Evolutionary conservation across 2,113 vertebrate species (phyloP).

Genomic region (Ondatra zibethicus): DNA sequence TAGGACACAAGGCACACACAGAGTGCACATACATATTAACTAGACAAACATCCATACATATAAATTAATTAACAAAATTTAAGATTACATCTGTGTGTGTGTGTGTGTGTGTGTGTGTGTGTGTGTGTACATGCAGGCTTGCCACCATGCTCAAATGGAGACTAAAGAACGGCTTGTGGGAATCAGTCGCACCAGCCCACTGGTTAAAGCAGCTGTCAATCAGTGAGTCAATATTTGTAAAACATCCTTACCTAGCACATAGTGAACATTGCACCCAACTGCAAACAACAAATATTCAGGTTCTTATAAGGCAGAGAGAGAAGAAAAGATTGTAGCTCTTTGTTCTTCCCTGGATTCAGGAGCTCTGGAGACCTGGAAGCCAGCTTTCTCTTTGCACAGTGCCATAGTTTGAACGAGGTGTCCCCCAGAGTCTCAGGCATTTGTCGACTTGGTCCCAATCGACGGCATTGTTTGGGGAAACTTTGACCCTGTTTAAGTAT

Average conservation of each 20-base stretch:
- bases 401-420: background rate
- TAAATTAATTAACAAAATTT: background rate
- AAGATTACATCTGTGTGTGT: background rate
- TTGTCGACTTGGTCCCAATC: background rate
- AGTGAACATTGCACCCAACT: background rate
- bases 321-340: background rate
- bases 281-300: background rate
- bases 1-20: background rate
- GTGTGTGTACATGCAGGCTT: background rate
- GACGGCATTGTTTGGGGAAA: background rate
- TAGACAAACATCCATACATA: background rate
- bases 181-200: background rate
- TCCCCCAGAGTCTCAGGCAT: no score
- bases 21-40: background rate
- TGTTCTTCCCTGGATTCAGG: background rate
- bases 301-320: background rate
- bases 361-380: background rate
- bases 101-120: background rate
- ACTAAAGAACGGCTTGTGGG: background rate
- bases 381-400: background rate
- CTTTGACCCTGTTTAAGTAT: background rate
- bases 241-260: background rate
- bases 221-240: background rate
- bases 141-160: no score
- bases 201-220: background rate